Evolutionary conservation across 2,113 vertebrate genomes (phyloP), one percentile per base, ranked within the genome.

Genomic region (Rhea pennata): DNA sequence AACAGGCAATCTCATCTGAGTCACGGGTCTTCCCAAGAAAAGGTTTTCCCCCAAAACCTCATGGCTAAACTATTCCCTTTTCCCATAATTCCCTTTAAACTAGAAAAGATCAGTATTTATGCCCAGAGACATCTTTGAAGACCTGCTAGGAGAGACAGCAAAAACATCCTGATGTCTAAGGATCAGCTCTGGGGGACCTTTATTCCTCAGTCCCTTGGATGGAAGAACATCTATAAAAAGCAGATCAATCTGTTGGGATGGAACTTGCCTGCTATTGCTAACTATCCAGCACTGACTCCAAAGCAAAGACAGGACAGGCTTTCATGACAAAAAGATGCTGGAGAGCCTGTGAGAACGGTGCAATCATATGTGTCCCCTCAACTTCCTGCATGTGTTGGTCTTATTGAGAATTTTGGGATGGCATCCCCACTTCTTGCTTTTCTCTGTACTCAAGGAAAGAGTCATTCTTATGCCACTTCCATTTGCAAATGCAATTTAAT

Each of bases 291-390:
- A 20, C 56, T 24, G 61, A 24, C 11, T 50, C 48, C 8, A 16
- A 53, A 85, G 77, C 74, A 84, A 87, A 93, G 91, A 58, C 8
- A 54, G 61, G 70, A 61, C 66, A 73, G 70, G 22, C 22, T 78
- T 71, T 39, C 46, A 3, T 4, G 75, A 42, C 69, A 82, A 48
- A 82, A 69, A 84, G 56, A 61, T 92, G 65, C 70, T 76, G 81
- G 42, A 82, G 48, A 91, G 33, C 89, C 84, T 53, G 77, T 91
- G 75, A 95, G 73, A 93, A 50, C 62, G 75, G 53, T 91, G 94
- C 33, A 95, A 79, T 92, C 77, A 79, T 36, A 24, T 46, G 40
- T 75, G 83, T 79, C 74, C 88, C 90, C 88, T 78, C 33, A 21
- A 72, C 48, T 53, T 72, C n/a, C 23, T 36, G 33, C 46, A 51